Base-by-base conservation (phyloP, 2,888 invertebrate species). In the Volucella inanis region DNA sequence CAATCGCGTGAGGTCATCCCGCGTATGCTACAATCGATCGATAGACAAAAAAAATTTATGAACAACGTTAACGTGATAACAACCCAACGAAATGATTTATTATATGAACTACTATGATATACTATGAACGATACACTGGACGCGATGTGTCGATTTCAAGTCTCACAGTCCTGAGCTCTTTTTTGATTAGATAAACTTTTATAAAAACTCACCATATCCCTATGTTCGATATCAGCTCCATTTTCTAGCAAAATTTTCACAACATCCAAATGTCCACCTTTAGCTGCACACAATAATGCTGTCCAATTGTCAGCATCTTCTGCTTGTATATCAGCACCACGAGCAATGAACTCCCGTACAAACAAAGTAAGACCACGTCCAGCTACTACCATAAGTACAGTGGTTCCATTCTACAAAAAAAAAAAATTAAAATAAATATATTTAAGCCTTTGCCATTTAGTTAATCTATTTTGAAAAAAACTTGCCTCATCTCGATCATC, bases 221-320 rank as follows among this genome's bases (percentile, higher is more conserved):
- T 94, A 85, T 97, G 96, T 90, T 98, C 98, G 78, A 98, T 94
- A 81, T 95, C 94, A 14, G 97, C 97, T 68, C 96, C 97, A 90
- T 96, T 96, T 89, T 98, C 97, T 77, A 98, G 91, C 57, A 99
- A 92, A 88, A 97, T 95, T 87, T 95, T 93, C 71, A 96, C 96
- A 68, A 98, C 94, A 89, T 96, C 95, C 39, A 95, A 93, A 91
- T 97, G 95, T 0, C 99, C 99, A 89, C 96, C 97, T 89, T 97
- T 97, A 6, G 98, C 95, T 15, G 99, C 98, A 92, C 97, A 97
- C 87, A 98, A 93, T 82, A 99, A 92, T 8, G 98, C 95, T 54
- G 97, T 96, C 98, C 99, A 98, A 88, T 97, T 97, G 91, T 99
- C 99, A 89, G 95, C 94, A 92, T 99, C 99, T 89, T 97, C 96